Evolutionary conservation across 2,888 invertebrate species (phyloP), one percentile per base, ranked within the genome.

Genomic region (Ctena decussata): DNA sequence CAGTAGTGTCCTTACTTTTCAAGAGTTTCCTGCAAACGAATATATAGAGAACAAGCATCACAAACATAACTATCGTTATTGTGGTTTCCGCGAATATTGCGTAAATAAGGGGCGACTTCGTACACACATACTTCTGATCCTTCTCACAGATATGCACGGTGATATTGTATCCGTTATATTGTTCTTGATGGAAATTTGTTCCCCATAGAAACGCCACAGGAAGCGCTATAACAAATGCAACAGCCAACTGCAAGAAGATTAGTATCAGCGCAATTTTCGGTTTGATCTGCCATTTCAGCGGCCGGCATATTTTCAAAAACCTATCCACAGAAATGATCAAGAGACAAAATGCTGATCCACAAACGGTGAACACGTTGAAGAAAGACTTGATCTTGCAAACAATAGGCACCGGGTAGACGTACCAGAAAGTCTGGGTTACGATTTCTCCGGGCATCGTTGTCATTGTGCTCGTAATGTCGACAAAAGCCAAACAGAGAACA

Each of bases 261-360:
- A 84, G 39, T 0, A 35, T 24, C n/a, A 53, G 21, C 0, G 84
- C 80, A 8, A 75, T 27, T 37, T 41, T 21, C 11, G 77, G 72
- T 15, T 46, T 72, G 12, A 84, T 77, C 41, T 84, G 84, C 77
- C 77, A 77, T 18, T 44, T 69, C 6, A 92, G 73, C 0, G 93
- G 93, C 37, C 78, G 79, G 30, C 93, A 91, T 6, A 93, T 85
- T 70, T 93, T 93, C 76, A 84, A 60, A 77, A 86, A 93, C 5
- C 93, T 72, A 69, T 93, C 92, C 18, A 91, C 75, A 11, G 92
- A 86, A 37, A 93, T 91, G 3, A 87, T 81, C 2, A 91, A 77
- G 12, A 93, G 82, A 24, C 82, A 83, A n/a, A 91, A 53, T 0
- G 90, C 89, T 1, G 91, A 91, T 3, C 81, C 87, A n/a, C 46